Evolutionary conservation across 1,140 invertebrate genomes (phyloP).

Genomic region (Drosophila insularis): DNA sequence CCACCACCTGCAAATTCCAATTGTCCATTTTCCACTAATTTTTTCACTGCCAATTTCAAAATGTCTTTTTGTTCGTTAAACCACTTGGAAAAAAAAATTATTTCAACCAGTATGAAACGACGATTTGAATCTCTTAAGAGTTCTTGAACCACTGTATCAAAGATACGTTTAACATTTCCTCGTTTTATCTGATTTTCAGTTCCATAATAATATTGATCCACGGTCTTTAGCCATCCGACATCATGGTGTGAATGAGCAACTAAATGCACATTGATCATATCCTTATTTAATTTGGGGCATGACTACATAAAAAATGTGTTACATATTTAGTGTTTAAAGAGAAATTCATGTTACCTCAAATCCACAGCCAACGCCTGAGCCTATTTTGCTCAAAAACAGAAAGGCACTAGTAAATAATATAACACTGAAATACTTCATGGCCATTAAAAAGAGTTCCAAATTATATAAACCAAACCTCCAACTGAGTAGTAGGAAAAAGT

Average conservation of each 20-base stretch:
- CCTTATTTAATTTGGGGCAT: conserved; percentile 84
- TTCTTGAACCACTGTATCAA: conserved; percentile 93
- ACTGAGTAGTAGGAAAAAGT: too few species aligned
- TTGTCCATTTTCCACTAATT: conserved; percentile 88
- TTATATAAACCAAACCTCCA: too few species aligned
- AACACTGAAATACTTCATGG: too few species aligned
- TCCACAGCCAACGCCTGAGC: too few species aligned
- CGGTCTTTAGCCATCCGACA: conserved; percentile 96
- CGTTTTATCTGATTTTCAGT: conserved; percentile 87
- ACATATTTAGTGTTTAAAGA: too few species aligned
- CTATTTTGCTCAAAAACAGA: too few species aligned
- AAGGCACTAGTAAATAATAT: too few species aligned
- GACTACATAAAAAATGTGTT: conserved; percentile 82
- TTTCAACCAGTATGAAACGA: conserved; percentile 90
- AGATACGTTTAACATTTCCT: conserved; percentile 94
- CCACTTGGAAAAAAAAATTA: conserved; percentile 97
- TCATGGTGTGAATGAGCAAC: conserved; percentile 94
- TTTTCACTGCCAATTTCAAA: conserved; percentile 84
- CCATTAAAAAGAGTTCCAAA: too few species aligned
- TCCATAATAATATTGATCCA: conserved; percentile 96
- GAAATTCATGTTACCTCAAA: too few species aligned
- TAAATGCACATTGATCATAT: conserved; percentile 91
- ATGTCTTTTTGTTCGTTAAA: conserved; percentile 89
- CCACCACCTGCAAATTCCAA: conserved; percentile 94
- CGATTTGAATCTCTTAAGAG: conserved; percentile 88